Evolutionary conservation across 1,140 invertebrate genomes (phyloP), one percentile per base, ranked within the genome.

Genomic region (Aphidius ervi): DNA sequence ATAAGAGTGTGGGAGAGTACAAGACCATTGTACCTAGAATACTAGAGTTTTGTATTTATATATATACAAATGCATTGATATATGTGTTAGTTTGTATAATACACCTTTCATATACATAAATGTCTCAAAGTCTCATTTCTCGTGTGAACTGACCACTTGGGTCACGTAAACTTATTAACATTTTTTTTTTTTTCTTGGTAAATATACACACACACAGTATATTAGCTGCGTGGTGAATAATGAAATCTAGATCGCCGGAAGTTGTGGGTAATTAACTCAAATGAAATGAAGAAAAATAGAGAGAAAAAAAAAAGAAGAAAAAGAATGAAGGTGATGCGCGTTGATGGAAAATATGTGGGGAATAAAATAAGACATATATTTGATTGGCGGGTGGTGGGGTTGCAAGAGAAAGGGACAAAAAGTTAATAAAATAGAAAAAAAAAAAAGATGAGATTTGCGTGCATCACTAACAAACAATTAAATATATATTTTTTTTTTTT

Each of bases 201-300:
- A 50, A 40, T 45, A 46, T 10, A 49, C 41, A 63, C 16, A 55
- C 42, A 3, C 47, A 16, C 16, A 16, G 16, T 16, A 16, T 31
- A 31, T 31, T 31, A 31, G 1, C 23, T 31, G 23, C 23, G 43
- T 48, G 56, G 58, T 41, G 57, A 78, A 79, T 77, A 80, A 80
- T 79, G 78, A 80, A 79, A 80, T 80, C 78, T 80, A 80, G 78
- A 80, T 80, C 78, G 78, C 76, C 77, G 77, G 78, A 80, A 80
- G 78, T 73, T 66, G 66, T 59, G 75, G 74, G 74, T 80, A 80
- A 79, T 80, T 79, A 80, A 78, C 78, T 76, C 76, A 20, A 23
- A 55, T 55, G 46, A 56, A 70, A 72, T 61, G 56, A 56, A 54
- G 45, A 23, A 58, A 46, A 48, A 42, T 53, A 16, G 16, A 16